Evolutionary conservation across 2,113 vertebrate species (phyloP).

Genomic region (Vulpes lagopus): DNA sequence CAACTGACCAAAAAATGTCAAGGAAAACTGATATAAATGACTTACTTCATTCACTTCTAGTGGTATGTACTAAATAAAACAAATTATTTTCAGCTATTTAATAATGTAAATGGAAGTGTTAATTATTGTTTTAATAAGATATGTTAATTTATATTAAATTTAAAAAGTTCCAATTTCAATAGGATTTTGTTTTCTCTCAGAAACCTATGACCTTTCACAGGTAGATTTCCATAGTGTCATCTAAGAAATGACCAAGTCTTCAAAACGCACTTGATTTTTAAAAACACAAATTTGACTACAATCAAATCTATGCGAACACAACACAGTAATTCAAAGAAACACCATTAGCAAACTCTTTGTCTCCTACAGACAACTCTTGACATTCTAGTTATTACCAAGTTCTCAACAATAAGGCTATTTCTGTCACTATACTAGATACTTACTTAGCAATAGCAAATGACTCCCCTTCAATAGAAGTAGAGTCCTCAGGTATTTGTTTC

Average conservation of each 20-base stretch:
- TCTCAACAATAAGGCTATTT: neutral
- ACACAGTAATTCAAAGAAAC: neutral
- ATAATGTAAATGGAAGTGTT: conserved; percentile 17
- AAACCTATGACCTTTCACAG: conserved; percentile 13
- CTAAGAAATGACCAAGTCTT: conserved; percentile 3
- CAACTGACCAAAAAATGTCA: conserved; percentile 17
- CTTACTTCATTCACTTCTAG: neutral
- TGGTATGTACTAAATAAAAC: neutral
- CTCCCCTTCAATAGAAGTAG: neutral
- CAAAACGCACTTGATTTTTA: neutral
- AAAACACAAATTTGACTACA: neutral
- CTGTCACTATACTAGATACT: neutral
- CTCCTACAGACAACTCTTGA: neutral
- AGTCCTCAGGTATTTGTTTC: neutral
- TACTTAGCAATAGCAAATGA: neutral
- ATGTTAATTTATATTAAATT: conserved; percentile 11
- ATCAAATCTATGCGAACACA: neutral
- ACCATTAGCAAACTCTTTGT: neutral
- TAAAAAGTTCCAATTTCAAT: conserved; percentile 43
- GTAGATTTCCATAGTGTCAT: conserved; percentile 10
- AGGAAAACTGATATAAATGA: neutral
- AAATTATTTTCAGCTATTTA: conserved; percentile 40
- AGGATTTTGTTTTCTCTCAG: neutral
- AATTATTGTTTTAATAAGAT: conserved; percentile 38
- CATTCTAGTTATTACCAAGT: neutral